Evolutionary conservation across 2,797 vertebrate species (phyloP).

Genomic region (Paguma larvata): DNA sequence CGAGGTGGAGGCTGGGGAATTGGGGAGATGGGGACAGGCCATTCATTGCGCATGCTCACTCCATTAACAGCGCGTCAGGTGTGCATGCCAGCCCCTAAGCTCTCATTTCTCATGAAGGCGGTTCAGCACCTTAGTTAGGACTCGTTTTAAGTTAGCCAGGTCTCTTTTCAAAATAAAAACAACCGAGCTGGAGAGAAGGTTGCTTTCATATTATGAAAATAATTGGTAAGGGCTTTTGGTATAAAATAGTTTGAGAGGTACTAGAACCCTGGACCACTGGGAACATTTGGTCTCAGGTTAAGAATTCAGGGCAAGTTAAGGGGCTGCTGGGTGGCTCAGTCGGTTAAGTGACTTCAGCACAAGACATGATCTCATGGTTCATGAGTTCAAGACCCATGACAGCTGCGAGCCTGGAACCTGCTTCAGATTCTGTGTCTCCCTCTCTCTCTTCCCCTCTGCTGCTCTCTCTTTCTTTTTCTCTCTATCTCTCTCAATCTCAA

Average conservation of each 20-base stretch:
- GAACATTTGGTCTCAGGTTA: not conserved
- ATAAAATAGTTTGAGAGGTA: not conserved
- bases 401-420: too few relatives aligned
- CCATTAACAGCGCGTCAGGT: rapidly evolving
- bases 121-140: not conserved
- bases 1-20: too few relatives aligned
- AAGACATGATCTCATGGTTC: too few relatives aligned
- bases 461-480: too few relatives aligned
- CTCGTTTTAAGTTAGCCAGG: not conserved
- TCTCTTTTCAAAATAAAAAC: conserved; percentile 25
- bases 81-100: rapidly evolving
- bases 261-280: not conserved
- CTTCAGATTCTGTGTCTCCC: too few relatives aligned
- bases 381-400: too few relatives aligned
- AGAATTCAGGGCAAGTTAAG: not conserved
- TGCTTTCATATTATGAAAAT: not conserved
- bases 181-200: not conserved
- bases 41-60: not conserved
- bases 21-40: too few relatives aligned
- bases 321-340: too few relatives aligned
- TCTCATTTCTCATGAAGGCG: not conserved
- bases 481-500: too few relatives aligned
- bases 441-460: too few relatives aligned
- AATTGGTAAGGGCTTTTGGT: not conserved
- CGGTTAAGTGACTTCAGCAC: too few relatives aligned